Base-by-base conservation (phyloP, 2,797 vertebrate genomes). In the Emydoidea blandingii region DNA sequence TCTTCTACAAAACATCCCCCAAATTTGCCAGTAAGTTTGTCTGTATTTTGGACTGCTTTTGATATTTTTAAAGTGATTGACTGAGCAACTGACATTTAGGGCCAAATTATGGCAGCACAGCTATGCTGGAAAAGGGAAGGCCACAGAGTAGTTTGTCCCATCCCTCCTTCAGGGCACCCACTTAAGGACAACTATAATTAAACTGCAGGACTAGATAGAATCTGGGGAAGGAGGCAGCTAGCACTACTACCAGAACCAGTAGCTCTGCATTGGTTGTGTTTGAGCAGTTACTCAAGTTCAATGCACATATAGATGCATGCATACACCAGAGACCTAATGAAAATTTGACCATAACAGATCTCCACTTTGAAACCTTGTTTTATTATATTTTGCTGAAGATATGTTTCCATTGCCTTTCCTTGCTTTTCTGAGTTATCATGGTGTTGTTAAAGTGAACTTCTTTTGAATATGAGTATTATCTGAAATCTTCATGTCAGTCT, bases 201-300 rank as follows among this genome's bases (percentile, higher is more conserved):
- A 94, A 59, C 41, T 41, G 10, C 59, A 85, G 81, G 80, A 88
- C 57, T 29, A 59, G 34, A 34, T 34, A 21, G n/a, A 27, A 25
- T 0, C 5, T 76, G 0, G 27, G 1, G 31, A 89, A 84, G 14
- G 18, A 7, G 9, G 78, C 29, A 62, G 8, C 12, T 52, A 83
- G 29, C 29, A 81, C 76, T 49, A 16, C 8, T 12, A 37, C 34
- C 62, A 0, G 1, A 37, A 31, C 21, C 27, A 84, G 23, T 84
- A 76, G 81, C 2, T 12, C 18, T 41, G 81, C 27, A 53, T 76
- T 49, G 74, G 79, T 0, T 0, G 47, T 12, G 15, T 72, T 31
- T 1, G 2, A 93, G 80, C 44, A 27, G 74, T 29, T 0, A 1
- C 23, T 34, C n/a, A 9, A 0, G 5, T 41, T 52, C 29, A 12